Evolutionary conservation across 1,140 invertebrate genomes (phyloP).

Genomic region (Ostrea edulis): DNA sequence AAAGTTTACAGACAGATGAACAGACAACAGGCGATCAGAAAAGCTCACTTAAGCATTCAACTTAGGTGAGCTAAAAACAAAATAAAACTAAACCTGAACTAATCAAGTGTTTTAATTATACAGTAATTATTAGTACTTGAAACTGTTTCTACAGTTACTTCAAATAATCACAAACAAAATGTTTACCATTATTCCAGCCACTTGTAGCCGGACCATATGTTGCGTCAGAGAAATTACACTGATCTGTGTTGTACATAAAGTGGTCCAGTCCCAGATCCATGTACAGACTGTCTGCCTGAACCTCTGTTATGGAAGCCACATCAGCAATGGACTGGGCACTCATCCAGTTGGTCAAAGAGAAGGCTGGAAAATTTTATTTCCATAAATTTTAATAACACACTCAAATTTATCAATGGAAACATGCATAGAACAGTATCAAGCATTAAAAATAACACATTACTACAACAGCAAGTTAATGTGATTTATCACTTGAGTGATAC

Average conservation of each 20-base stretch:
- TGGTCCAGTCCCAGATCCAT: conserved; percentile 37
- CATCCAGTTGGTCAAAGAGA: conserved; percentile 46
- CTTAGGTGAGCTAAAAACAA: too few species aligned
- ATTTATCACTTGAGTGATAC: neutral
- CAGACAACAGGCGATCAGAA: too few species aligned
- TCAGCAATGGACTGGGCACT: conserved; percentile 13
- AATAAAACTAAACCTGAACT: too few species aligned
- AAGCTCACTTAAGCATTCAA: too few species aligned
- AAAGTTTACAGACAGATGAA: too few species aligned
- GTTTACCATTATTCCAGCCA: conserved; percentile 18
- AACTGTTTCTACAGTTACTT: too few species aligned
- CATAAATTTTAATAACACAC: too few species aligned
- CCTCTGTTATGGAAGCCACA: conserved; percentile 22
- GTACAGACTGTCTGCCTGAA: conserved; percentile 42
- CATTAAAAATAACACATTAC: neutral
- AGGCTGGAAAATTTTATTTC: conserved; percentile 10
- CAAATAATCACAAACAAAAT: too few species aligned
- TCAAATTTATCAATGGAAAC: too few species aligned
- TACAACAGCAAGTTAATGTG: neutral
- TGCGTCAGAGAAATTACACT: conserved; percentile 16
- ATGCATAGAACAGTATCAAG: neutral
- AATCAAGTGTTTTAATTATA: too few species aligned
- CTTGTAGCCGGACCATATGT: neutral
- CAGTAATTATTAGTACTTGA: too few species aligned
- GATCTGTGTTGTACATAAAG: conserved; percentile 37